Percentiles rank a stretch among this genome's conserved stretches.
Evolutionary conservation across 2,113 vertebrate species (phyloP).

Genomic region (Variabilichromis moorii): DNA sequence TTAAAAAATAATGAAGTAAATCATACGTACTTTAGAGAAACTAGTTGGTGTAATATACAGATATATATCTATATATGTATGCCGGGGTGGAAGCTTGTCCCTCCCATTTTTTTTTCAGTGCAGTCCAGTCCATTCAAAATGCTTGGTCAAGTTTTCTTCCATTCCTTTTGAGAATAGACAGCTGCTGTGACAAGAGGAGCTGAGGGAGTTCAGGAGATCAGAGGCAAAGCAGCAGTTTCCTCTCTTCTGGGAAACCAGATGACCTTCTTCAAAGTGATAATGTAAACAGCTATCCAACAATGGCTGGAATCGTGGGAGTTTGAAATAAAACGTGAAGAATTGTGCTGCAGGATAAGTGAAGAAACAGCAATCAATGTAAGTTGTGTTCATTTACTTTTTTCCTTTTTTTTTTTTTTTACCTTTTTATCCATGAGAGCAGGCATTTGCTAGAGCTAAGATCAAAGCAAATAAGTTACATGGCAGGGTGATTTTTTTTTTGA

Average conservation of each 20-base stretch:
- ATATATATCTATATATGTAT: not conserved
- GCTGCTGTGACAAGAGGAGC: constrained; percentile 46
- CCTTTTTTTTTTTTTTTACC: not conserved
- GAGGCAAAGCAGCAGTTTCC: constrained; percentile 45
- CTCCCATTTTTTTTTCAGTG: constrained; percentile 14
- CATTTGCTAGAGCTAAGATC: not conserved
- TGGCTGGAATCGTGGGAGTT: constrained; percentile 49
- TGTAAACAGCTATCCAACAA: constrained; percentile 55
- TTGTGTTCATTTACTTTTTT: not conserved
- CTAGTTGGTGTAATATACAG: not conserved
- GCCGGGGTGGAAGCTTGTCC: not conserved
- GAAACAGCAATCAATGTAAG: constrained; percentile 17
- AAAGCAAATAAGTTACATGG: not conserved
- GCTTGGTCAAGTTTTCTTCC: constrained; percentile 24
- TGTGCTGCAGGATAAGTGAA: constrained; percentile 15
- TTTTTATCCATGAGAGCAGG: not conserved
- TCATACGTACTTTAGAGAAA: not conserved
- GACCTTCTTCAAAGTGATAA: constrained; percentile 60
- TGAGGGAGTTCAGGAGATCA: constrained; percentile 53
- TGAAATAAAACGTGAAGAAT: constrained; percentile 34
- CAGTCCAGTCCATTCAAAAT: constrained; percentile 4
- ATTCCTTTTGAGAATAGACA: constrained; percentile 56
- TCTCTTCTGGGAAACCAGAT: constrained; percentile 50
- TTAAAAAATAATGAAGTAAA: not conserved
- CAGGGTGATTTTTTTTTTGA: not conserved